phyloP scores from a whole-genome alignment of 2,113 vertebrate species.

The Hydrochoerus hydrochaeris region DNA sequence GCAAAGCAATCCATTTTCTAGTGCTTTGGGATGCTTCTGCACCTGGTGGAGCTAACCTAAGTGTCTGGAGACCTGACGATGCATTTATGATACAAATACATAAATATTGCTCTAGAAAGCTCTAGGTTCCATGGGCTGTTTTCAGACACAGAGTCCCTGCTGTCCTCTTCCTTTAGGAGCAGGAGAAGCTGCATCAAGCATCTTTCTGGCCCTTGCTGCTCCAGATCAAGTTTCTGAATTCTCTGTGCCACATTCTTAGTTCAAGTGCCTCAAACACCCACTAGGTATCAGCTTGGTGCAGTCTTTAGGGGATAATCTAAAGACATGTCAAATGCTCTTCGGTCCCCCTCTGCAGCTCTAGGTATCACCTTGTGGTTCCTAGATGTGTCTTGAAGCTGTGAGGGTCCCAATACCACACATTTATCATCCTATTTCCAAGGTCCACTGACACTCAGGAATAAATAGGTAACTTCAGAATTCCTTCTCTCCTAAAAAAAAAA shows the following conservation, averaged over 20 bases:
- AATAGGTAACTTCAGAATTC: background rate
- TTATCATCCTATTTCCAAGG: background rate
- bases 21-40: background rate
- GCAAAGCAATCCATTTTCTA: background rate
- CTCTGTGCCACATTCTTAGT: background rate
- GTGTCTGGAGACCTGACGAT: constrained; percentile 4
- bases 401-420: background rate
- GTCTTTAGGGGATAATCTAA: background rate
- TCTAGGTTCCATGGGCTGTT: background rate
- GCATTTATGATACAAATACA: background rate
- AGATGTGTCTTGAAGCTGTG: background rate
- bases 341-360: background rate
- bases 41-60: background rate
- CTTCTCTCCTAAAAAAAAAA: background rate
- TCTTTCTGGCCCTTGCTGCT: background rate
- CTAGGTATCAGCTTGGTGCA: background rate
- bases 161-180: background rate
- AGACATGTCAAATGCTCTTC: background rate
- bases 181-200: background rate
- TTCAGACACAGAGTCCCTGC: background rate
- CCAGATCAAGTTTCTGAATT: background rate
- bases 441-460: background rate
- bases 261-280: too few species aligned
- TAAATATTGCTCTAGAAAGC: background rate
- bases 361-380: background rate